These are phyloP conservation scores for Chalcosyrphus nemorum DNA, from an alignment of 2,888 invertebrate genomes.

Conservation along the genomic window DNA sequence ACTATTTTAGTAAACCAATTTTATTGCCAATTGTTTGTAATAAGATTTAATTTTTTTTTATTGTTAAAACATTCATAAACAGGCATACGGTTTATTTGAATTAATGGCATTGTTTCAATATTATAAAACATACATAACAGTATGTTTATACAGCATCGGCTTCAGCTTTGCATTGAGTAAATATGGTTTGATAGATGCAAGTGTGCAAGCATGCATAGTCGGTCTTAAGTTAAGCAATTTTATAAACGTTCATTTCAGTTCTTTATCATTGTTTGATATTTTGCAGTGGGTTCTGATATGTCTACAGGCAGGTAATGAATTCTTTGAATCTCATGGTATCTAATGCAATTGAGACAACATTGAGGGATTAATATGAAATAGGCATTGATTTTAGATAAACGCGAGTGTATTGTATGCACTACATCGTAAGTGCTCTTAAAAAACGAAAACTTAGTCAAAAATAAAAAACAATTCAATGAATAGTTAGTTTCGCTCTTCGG, in stretches of 20 bases:
- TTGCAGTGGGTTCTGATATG: background rate
- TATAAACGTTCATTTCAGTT: conserved; percentile 2
- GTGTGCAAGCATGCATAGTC: conserved; percentile 31
- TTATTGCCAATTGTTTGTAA: conserved; percentile 53
- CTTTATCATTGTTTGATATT: background rate
- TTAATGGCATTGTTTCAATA: no score
- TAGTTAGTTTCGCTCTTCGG: no score
- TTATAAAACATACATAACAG: no score
- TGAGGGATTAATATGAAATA: no score
- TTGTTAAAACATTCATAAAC: conserved; percentile 19
- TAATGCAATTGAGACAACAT: no score
- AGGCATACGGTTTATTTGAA: background rate
- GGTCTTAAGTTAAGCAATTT: background rate
- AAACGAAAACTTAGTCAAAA: no score
- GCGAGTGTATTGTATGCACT: no score
- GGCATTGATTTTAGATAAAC: no score
- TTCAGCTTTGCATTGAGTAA: background rate
- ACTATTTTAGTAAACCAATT: conserved; percentile 68
- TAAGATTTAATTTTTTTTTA: background rate
- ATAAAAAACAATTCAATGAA: no score
- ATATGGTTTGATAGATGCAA: background rate
- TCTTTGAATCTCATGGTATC: no score
- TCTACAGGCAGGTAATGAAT: background rate
- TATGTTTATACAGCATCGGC: background rate
- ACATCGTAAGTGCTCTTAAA: no score